A percentile compares a stretch with the other conserved stretches of the same genome.
These are phyloP conservation scores for Pteria penguin DNA, from an alignment of 2,888 invertebrate species.

Conservation along the genomic window DNA sequence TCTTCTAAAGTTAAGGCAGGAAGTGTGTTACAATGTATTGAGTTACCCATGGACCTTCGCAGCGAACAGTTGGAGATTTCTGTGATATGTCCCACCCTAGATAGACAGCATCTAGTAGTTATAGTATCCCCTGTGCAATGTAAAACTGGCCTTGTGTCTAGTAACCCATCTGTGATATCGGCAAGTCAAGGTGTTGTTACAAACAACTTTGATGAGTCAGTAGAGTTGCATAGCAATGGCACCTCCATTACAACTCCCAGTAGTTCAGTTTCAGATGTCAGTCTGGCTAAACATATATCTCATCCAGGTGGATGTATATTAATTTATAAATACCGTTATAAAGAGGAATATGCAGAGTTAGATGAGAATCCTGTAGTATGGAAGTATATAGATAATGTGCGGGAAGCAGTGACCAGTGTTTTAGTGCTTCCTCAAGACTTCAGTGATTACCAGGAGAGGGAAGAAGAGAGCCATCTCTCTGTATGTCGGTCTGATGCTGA, in stretches of 20 bases:
- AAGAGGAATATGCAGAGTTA: slow-evolving; percentile 76
- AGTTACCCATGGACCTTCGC: slow-evolving; percentile 67
- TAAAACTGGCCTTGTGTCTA: slow-evolving; percentile 4
- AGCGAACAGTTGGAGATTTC: slow-evolving; percentile 83
- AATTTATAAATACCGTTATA: slow-evolving; percentile 79
- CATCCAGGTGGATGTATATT: slow-evolving; percentile 81
- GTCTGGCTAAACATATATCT: not conserved
- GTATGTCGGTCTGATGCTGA: slow-evolving; percentile 13
- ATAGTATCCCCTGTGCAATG: slow-evolving; percentile 63
- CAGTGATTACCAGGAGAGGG: slow-evolving; percentile 67
- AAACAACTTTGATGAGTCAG: slow-evolving; percentile 29
- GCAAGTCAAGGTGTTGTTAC: slow-evolving; percentile 1
- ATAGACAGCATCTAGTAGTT: slow-evolving; percentile 85
- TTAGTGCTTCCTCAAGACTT: slow-evolving; percentile 72
- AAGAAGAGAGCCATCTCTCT: slow-evolving; percentile 45
- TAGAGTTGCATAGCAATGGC: not conserved
- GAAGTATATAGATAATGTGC: slow-evolving; percentile 51
- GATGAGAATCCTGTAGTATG: slow-evolving; percentile 84
- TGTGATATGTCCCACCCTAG: slow-evolving; percentile 86
- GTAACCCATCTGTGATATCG: slow-evolving; percentile 39
- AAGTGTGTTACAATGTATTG: slow-evolving; percentile 73
- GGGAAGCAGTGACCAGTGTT: slow-evolving; percentile 64
- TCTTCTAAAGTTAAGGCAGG: slow-evolving; percentile 51
- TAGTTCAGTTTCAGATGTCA: not conserved
- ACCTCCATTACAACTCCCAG: not conserved